phyloP scores from a whole-genome alignment of 2,888 invertebrate genomes.

The Hymenopus coronatus region DNA sequence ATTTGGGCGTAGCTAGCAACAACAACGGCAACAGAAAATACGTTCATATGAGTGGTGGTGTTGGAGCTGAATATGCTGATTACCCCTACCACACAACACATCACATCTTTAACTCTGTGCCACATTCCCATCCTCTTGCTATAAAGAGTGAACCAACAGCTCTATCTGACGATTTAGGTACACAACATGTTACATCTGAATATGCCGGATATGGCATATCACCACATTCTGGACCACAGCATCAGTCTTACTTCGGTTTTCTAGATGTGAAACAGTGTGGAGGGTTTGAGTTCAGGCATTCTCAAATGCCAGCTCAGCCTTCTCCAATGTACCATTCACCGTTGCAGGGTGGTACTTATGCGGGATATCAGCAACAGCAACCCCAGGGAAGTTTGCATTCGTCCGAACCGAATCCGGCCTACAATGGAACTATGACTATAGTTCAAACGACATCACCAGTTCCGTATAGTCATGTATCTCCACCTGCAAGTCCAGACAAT shows the following conservation, averaged over 20 bases:
- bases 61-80: slow-evolving; percentile 15
- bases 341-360: neutral
- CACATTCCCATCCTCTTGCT: slow-evolving; percentile 24
- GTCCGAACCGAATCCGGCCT: slow-evolving; percentile 30
- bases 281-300: slow-evolving; percentile 36
- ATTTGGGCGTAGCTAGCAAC: slow-evolving; percentile 9
- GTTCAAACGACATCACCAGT: slow-evolving; percentile 21
- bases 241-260: slow-evolving; percentile 26
- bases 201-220: slow-evolving; percentile 17
- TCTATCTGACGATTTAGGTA: neutral
- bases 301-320: neutral
- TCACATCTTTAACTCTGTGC: neutral
- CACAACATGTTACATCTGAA: neutral
- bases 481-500: slow-evolving; percentile 47
- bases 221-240: neutral
- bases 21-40: neutral
- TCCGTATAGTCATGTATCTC: slow-evolving; percentile 42
- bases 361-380: slow-evolving; percentile 3
- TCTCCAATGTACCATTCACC: slow-evolving; percentile 14
- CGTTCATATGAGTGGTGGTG: neutral
- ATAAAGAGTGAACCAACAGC: slow-evolving; percentile 35
- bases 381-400: neutral
- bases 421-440: slow-evolving; percentile 42
- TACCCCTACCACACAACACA: slow-evolving; percentile 30
- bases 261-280: slow-evolving; percentile 28